These are phyloP conservation scores for Harmothoe impar DNA, from an alignment of 2,888 invertebrate species.

Conservation along the genomic window DNA sequence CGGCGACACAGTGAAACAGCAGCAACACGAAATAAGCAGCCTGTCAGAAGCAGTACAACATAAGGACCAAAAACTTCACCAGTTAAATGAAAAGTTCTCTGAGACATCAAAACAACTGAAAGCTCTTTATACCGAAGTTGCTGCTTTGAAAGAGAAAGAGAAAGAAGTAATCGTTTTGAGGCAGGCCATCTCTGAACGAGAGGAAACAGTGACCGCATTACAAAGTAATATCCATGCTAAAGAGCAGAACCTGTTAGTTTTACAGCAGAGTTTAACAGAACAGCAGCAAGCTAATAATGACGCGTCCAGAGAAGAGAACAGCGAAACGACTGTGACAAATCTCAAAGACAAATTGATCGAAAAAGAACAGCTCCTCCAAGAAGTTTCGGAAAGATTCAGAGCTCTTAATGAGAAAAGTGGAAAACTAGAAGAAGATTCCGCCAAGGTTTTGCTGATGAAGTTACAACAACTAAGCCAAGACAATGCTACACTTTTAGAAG, in stretches of 20 bases:
- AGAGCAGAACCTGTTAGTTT: slow-evolving; percentile 39
- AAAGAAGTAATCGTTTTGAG: neutral
- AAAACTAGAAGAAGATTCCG: neutral
- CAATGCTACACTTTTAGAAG: neutral
- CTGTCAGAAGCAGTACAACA: slow-evolving; percentile 30
- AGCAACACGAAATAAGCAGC: neutral
- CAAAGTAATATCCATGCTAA: neutral
- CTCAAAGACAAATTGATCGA: neutral
- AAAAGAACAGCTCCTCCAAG: neutral
- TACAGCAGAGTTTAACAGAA: neutral
- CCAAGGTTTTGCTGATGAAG: neutral
- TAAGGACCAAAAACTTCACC: slow-evolving; percentile 52
- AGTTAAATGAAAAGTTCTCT: slow-evolving; percentile 53
- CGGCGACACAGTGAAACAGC: neutral
- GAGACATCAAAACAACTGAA: slow-evolving; percentile 15
- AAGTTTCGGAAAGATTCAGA: neutral
- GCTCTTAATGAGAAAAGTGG: neutral
- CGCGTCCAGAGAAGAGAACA: neutral
- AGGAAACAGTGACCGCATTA: neutral
- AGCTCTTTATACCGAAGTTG: slow-evolving; percentile 26
- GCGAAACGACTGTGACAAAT: neutral
- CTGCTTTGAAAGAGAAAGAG: slow-evolving; percentile 44
- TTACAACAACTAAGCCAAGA: neutral
- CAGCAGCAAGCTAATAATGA: neutral
- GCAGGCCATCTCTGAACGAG: slow-evolving; percentile 7